These are phyloP conservation scores for Microtus montanus DNA, from an alignment of 2,113 vertebrate species.

Conservation along the genomic window DNA sequence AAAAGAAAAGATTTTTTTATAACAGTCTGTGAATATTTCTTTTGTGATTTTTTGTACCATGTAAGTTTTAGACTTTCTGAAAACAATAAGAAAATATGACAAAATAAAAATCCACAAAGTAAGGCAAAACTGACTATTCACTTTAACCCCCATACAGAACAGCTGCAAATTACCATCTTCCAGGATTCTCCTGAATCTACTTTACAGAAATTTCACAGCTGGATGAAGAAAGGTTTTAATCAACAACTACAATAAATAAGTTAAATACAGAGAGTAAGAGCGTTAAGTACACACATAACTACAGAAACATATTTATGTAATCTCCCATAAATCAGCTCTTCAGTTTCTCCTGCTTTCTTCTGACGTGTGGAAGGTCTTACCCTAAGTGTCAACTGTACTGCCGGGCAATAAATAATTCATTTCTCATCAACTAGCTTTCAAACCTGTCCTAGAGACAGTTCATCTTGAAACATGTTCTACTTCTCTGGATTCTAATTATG, in stretches of 20 bases:
- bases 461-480: neutral
- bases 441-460: slow-evolving; percentile 19
- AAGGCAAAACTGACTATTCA: slow-evolving; percentile 36
- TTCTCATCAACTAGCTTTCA: slow-evolving; percentile 35
- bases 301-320: neutral
- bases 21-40: slow-evolving; percentile 2
- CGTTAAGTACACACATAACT: neutral
- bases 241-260: neutral
- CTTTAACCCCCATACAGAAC: neutral
- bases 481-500: slow-evolving; percentile 47
- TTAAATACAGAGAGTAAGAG: neutral
- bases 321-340: neutral
- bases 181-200: slow-evolving; percentile 11
- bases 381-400: neutral
- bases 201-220: slow-evolving; percentile 18
- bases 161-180: neutral
- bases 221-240: neutral
- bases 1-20: slow-evolving; percentile 7
- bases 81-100: slow-evolving; percentile 2
- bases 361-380: slow-evolving; percentile 25
- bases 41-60: neutral
- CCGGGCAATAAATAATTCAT: slow-evolving; percentile 25
- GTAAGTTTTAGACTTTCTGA: neutral
- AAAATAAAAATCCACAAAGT: slow-evolving; percentile 25
- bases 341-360: neutral